Percentiles rank a stretch among this genome's conserved stretches.
These are phyloP conservation scores for Gobius niger DNA, from an alignment of 2,113 vertebrate species.

Conservation along the genomic window DNA sequence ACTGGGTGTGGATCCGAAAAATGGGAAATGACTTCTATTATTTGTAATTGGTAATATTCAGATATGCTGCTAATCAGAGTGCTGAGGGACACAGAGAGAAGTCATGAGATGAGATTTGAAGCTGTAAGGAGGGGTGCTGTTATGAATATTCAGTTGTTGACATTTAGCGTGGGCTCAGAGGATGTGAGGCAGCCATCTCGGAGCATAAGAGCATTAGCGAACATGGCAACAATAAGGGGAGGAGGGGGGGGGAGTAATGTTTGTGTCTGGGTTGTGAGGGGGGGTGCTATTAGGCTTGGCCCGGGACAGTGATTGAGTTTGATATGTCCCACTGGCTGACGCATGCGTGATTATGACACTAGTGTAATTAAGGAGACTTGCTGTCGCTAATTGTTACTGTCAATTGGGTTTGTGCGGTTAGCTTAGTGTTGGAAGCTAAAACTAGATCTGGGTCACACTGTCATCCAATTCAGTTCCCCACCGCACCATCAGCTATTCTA, in stretches of 20 bases:
- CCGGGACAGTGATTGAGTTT: constrained; percentile 31
- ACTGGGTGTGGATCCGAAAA: constrained; percentile 40
- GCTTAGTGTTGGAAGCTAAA: constrained; percentile 53
- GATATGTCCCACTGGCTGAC: constrained; percentile 35
- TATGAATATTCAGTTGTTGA: constrained; percentile 78
- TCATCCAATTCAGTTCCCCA: constrained; percentile 46
- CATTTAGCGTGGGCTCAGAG: constrained; percentile 60
- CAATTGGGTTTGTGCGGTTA: constrained; percentile 47
- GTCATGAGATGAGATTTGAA: constrained; percentile 55
- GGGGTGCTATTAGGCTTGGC: constrained; percentile 37
- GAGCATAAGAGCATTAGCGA: constrained; percentile 60
- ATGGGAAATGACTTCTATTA: constrained; percentile 55
- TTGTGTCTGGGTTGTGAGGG: constrained; percentile 18
- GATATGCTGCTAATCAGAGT: constrained; percentile 62
- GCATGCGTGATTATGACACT: constrained; percentile 35
- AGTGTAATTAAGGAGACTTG: constrained; percentile 63
- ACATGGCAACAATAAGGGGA: constrained; percentile 45
- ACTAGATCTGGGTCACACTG: constrained; percentile 64
- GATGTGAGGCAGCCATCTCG: constrained; percentile 61
- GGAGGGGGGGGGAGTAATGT: constrained; percentile 18
- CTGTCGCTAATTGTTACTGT: constrained; percentile 64
- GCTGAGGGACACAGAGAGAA: constrained; percentile 26
- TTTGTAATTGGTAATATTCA: constrained; percentile 64
- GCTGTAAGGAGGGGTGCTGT: constrained; percentile 46
- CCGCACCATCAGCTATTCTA: constrained; percentile 61